Evolutionary conservation across 2,888 invertebrate genomes (phyloP).

Genomic region (Callyntrura sp.): DNA sequence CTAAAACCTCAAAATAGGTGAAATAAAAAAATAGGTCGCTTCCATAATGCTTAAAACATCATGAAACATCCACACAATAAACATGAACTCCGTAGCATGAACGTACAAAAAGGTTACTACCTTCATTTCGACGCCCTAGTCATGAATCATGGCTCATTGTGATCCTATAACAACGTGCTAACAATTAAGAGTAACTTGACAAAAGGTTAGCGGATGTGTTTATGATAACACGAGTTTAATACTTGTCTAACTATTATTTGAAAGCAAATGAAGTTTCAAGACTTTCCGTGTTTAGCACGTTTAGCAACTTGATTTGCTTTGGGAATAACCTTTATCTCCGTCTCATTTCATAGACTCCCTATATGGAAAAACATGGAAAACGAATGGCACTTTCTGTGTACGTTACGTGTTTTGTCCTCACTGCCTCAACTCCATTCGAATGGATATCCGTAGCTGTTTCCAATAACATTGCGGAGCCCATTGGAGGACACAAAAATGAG

Average conservation of each 20-base stretch:
- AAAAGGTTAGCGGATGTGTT: background rate
- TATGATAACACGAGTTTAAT: background rate
- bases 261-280: background rate
- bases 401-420: constrained; percentile 7
- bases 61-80: no score
- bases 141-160: background rate
- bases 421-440: constrained; percentile 40
- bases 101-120: no score
- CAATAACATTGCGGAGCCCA: no score
- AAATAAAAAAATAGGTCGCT: no score
- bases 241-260: background rate
- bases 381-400: background rate
- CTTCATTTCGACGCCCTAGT: background rate
- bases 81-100: no score
- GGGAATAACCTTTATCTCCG: no score
- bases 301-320: no score
- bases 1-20: background rate
- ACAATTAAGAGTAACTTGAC: no score
- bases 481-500: no score
- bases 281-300: background rate
- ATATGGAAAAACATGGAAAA: background rate
- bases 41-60: no score
- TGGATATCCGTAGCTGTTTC: background rate
- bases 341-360: background rate
- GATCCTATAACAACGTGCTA: no score